Conservation (phyloP, 1,140 invertebrate genomes). For the Tetragnatha versicolor region DNA sequence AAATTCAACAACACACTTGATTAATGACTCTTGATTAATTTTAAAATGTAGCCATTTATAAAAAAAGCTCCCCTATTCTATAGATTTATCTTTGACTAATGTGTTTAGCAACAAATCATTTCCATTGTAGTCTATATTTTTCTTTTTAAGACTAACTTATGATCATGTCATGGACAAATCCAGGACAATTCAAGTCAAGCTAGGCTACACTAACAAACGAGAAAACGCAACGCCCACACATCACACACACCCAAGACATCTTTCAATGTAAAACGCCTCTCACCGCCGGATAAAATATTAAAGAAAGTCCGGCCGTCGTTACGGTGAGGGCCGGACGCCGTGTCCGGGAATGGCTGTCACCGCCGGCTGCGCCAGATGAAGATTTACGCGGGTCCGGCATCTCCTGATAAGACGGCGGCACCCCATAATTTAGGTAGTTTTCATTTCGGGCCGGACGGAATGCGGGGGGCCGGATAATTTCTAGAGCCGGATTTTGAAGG, state of each 20-base stretch:
- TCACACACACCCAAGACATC: not conserved
- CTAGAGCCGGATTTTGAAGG: too few species aligned
- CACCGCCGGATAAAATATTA: slow-evolving; percentile 22
- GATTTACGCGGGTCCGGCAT: slow-evolving; percentile 25
- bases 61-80: too few species aligned
- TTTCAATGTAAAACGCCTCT: not conserved
- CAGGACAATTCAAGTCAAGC: not conserved
- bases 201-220: too few species aligned
- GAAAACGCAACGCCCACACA: too few species aligned
- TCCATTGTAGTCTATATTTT: too few species aligned
- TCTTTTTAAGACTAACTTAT: too few species aligned
- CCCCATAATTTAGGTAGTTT: slow-evolving; percentile 51
- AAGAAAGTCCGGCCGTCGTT: not conserved
- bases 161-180: too few species aligned
- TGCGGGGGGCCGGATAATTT: slow-evolving; percentile 1
- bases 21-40: too few species aligned
- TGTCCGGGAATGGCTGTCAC: slow-evolving; percentile 27
- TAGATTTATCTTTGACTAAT: too few species aligned
- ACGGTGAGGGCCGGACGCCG: slow-evolving; percentile 21
- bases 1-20: too few species aligned
- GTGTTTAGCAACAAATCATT: too few species aligned
- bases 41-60: too few species aligned
- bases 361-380: slow-evolving; percentile 40
- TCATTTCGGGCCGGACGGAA: slow-evolving; percentile 44
- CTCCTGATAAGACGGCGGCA: slow-evolving; percentile 36